A percentile compares a stretch with the other conserved stretches of the same genome.
phyloP scores from a whole-genome alignment of 2,888 invertebrate species.

The Galerucella calmariensis region DNA sequence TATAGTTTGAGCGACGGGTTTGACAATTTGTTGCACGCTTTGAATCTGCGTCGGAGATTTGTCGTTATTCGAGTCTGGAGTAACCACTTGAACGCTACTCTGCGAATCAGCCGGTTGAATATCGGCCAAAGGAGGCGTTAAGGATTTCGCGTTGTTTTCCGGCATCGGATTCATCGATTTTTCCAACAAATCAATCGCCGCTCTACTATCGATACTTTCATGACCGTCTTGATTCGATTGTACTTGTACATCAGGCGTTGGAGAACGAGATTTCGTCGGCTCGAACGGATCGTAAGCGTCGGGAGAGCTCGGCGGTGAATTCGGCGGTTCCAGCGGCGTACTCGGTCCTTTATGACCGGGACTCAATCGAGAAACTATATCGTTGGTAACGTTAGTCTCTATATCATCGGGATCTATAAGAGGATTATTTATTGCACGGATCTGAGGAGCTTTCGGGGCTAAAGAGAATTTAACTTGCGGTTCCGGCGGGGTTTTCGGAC shows the following conservation, averaged over 20 bases:
- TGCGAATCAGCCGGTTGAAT: slow-evolving; percentile 65
- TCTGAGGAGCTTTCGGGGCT: slow-evolving; percentile 67
- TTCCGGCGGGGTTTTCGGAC: slow-evolving; percentile 82
- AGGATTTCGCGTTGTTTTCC: slow-evolving; percentile 52
- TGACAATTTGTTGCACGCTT: slow-evolving; percentile 53
- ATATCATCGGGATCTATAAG: slow-evolving; percentile 71
- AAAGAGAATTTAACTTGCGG: slow-evolving; percentile 76
- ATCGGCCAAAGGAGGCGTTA: slow-evolving; percentile 60
- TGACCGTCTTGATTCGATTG: slow-evolving; percentile 35
- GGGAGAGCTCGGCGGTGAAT: slow-evolving; percentile 77
- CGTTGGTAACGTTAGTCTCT: slow-evolving; percentile 54
- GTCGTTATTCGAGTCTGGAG: slow-evolving; percentile 54
- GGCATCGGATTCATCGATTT: slow-evolving; percentile 51
- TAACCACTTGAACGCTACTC: slow-evolving; percentile 56
- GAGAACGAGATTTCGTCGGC: slow-evolving; percentile 84
- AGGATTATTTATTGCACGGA: slow-evolving; percentile 71
- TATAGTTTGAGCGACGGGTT: slow-evolving; percentile 59
- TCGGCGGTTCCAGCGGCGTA: slow-evolving; percentile 77
- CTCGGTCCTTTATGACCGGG: slow-evolving; percentile 74
- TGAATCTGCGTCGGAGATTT: slow-evolving; percentile 53
- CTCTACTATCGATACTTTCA: slow-evolving; percentile 45
- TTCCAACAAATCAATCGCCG: slow-evolving; percentile 50
- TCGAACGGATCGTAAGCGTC: slow-evolving; percentile 93
- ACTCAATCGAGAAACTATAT: slow-evolving; percentile 34
- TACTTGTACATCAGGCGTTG: slow-evolving; percentile 66